Conservation (phyloP, 1,140 invertebrate genomes). For the Nylanderia fulva region DNA sequence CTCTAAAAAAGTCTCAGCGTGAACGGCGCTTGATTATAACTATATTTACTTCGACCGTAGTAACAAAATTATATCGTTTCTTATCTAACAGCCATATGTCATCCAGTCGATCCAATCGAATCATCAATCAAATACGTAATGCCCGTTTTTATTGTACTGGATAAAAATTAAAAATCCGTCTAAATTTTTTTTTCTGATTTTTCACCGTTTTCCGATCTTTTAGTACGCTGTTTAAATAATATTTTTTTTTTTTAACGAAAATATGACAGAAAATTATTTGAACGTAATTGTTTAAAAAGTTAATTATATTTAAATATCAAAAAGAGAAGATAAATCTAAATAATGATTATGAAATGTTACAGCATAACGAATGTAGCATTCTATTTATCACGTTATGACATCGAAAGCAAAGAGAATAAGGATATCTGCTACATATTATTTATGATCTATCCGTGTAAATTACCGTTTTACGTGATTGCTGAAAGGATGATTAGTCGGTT, state of each 20-base stretch:
- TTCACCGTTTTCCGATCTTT: too few species aligned
- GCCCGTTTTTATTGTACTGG: neutral
- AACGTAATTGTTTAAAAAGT: neutral
- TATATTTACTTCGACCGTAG: conserved; percentile 59
- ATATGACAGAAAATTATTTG: conserved; percentile 17
- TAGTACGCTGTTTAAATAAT: neutral
- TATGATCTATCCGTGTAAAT: neutral
- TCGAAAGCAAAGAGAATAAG: neutral
- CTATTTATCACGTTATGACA: neutral
- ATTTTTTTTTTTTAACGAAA: neutral
- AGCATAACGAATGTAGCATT: neutral
- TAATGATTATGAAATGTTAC: neutral
- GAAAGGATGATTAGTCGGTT: neutral
- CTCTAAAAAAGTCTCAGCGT: conserved; percentile 46
- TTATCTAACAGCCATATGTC: conserved; percentile 64
- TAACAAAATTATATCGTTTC: conserved; percentile 64
- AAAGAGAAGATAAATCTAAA: neutral
- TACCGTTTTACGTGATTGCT: neutral
- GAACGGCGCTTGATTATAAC: conserved; percentile 57
- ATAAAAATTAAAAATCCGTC: neutral
- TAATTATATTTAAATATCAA: neutral
- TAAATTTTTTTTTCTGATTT: neutral
- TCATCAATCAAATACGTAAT: conserved; percentile 21
- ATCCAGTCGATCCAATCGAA: conserved; percentile 57
- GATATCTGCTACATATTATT: neutral